Evolutionary conservation across 2,113 vertebrate genomes (phyloP), one percentile per base, ranked within the genome.

Genomic region (Pseudolaguvia tuberculata): DNA sequence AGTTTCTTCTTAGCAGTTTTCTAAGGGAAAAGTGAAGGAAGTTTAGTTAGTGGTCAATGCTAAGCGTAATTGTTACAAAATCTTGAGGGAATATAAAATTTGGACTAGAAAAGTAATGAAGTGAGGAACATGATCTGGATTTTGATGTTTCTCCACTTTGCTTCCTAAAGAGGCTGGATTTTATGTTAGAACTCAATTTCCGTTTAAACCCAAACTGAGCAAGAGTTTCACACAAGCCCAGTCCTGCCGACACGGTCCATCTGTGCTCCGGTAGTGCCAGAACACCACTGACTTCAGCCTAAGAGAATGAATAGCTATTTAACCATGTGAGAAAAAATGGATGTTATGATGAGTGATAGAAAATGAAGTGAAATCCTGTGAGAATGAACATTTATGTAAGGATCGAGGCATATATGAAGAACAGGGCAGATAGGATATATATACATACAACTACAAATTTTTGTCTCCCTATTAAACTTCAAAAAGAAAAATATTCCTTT

Each of bases 161-260:
- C 62, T 61, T 62, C 50, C 69, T 48, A 56, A 48, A 18, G 47
- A 25, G 15, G 47, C 31, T 57, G 42, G 17, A 4, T 51, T 29
- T 23, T 35, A 42, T 14, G 31, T 35, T 11, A 45, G 18, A 74
- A 58, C 27, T 57, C 3, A 35, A 68, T 48, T 50, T 66, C 27
- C 61, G 48, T 81, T 78, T 81, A 78, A 72, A 45, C 61, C 59
- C 79, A 81, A 72, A 75, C 67, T 17, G 79, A 75, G 76, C 62
- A 21, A 27, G 48, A 77, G 75, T 80, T 76, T 77, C 75, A 65
- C 66, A 65, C 75, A 61, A 67, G 76, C 59, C 59, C 27, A 31
- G 72, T 76, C 76, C 67, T 81, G 79, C 76, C 74, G 79, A 56
- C 56, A 70, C 15, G 51, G 66, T 70, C 76, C 79, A 81, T 81